Evolutionary conservation across 2,888 invertebrate genomes (phyloP), one percentile per base, ranked within the genome.

Genomic region (Drosophila anomelani): DNA sequence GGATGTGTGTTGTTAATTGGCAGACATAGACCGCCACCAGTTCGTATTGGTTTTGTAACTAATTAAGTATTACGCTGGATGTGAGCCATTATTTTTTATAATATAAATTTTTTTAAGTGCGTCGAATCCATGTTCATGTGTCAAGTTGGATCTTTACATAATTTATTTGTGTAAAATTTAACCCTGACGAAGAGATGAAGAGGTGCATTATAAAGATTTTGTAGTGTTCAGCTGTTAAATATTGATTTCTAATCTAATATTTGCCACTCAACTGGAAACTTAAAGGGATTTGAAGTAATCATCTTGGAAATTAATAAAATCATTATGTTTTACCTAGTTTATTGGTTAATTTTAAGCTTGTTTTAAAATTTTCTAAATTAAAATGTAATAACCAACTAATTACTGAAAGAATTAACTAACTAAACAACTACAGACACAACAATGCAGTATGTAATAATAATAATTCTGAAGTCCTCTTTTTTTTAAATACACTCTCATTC

Each of bases 1-100:
- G 51, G 51, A 53, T 36, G 23, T 36, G 34, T 53, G 0, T 51
- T 34, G 9, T 51, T 51, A 20, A 51, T 51, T 20, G 51, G 51
- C 20, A 34, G 20, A 8, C 32, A 15, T 51, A 51, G 34, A 32
- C 15, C 36, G 20, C 13, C 13, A 4, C 4, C 32, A 49, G 49
- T 13, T 49, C 13, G 49, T 49, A 49, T 32, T 20, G 15, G 20
- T 34, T 34, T 51, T 20, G 6, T 34, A 20, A 17, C 15, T 20
- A 20, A 51, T 23, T 47, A n/a, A 47, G n/a, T n/a, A 47, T 47
- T 51, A 20, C 4, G n/a, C 17, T 6, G 29, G 10, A n/a, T 12
- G n/a, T 17, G 4, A 32, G 13, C 8, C 8, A 15, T 51, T 15
- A 9, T 15, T 5, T 15, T 8, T 15, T 51, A 1, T 8, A 10